Base-by-base conservation (phyloP, 1,140 invertebrate species). In the Kradibia gibbosae region DNA sequence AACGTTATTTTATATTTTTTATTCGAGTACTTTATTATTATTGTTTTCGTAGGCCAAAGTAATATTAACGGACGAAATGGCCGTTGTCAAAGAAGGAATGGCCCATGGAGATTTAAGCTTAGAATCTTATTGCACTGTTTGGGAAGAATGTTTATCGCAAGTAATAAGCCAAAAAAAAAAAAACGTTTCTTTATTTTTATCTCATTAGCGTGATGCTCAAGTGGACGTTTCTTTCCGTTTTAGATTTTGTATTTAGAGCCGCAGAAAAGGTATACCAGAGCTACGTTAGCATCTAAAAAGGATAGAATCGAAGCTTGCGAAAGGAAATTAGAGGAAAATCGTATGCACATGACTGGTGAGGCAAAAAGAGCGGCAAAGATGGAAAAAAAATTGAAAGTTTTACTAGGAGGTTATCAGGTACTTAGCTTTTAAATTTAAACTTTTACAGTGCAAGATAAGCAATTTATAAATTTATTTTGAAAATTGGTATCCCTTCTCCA, bases 321-420 rank as follows among this genome's bases (percentile, higher is more conserved):
- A 87, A 98, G 98, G 87, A 93, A 96, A 84, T 91, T 99, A 11
- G 98, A 99, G 90, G 95, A 96, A 87, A 99, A 99, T 91, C 93
- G 98, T 85, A 94, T 93, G 75, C 97, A 98, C 87, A 99, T 99
- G 98, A 96, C 96, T 15, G 95, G 95, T 82, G 97, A 99, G 92
- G 98, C 98, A 0, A 99, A 99, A 92, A 94, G 95, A 81, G 99
- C 98, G 71, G 97, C 96, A 0, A 99, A 99, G 92, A 95, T 99
- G 92, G 99, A 99, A 90, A 99, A 99, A 89, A 99, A 99, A 92
- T 91, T 99, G 1, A 96, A 98, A 92, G 96, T 99, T 74, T 92
- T 99, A 1, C 96, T 98, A 22, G 98, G 95, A 42, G 97, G 97
- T 22, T 98, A 98, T 92, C 95, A 97, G 92, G 94, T 95, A 88